Percentiles rank a stretch among this genome's conserved stretches.
phyloP scores from a whole-genome alignment of 1,140 invertebrate species.

The Brachionus koreanus region DNA sequence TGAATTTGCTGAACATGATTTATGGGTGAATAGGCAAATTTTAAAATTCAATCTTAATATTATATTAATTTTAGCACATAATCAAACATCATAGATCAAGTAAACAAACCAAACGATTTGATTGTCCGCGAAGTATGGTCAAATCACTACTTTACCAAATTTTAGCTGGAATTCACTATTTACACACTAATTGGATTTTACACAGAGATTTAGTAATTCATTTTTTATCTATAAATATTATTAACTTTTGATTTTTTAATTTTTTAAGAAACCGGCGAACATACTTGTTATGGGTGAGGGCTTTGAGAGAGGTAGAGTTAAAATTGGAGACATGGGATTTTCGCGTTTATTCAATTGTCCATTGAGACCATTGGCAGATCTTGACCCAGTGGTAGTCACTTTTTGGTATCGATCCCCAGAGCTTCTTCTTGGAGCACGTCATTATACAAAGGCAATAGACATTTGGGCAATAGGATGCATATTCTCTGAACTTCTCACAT shows the following conservation, averaged over 20 bases:
- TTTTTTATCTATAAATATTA: neutral
- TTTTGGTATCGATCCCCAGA: slow-evolving; percentile 99
- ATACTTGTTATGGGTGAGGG: slow-evolving; percentile 99
- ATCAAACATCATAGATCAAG: slow-evolving; percentile 98
- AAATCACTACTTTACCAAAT: slow-evolving; percentile 98
- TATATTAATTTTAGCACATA: slow-evolving; percentile 71
- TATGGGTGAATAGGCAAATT: slow-evolving; percentile 71
- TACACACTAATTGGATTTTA: slow-evolving; percentile 98
- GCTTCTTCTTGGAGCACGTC: slow-evolving; percentile 86
- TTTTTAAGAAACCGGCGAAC: slow-evolving; percentile 88
- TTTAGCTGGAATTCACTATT: slow-evolving; percentile 96
- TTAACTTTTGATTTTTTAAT: neutral
- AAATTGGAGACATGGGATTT: slow-evolving; percentile 99
- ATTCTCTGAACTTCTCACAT: slow-evolving; percentile 69
- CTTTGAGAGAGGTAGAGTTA: slow-evolving; percentile 87
- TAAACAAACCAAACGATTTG: slow-evolving; percentile 92
- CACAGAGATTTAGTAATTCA: slow-evolving; percentile 86
- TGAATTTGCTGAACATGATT: slow-evolving; percentile 98
- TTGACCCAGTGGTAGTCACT: slow-evolving; percentile 98
- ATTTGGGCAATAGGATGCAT: slow-evolving; percentile 99
- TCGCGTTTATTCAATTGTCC: slow-evolving; percentile 97
- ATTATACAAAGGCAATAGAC: slow-evolving; percentile 98
- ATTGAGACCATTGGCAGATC: slow-evolving; percentile 77
- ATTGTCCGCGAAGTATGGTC: slow-evolving; percentile 78
- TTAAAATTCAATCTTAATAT: neutral